Evolutionary conservation across 1,140 invertebrate species (phyloP).

Genomic region (Conopomorpha cramerella): DNA sequence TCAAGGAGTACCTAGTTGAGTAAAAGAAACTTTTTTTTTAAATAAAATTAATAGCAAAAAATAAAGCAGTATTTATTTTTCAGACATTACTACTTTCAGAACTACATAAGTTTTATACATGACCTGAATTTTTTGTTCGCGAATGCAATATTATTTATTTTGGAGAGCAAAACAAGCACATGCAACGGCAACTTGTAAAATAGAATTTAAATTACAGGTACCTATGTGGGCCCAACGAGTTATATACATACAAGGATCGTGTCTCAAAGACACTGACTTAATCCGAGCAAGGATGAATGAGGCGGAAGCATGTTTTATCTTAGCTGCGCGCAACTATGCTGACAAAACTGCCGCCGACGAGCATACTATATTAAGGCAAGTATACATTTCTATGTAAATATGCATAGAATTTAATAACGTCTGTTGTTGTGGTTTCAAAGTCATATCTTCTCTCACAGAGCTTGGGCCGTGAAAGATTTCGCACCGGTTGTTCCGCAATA

Average conservation of each 20-base stretch:
- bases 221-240: slow-evolving; percentile 97
- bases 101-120: too few species aligned
- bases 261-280: slow-evolving; percentile 92
- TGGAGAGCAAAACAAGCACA: too few species aligned
- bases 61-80: too few species aligned
- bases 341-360: slow-evolving; percentile 97
- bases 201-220: slow-evolving; percentile 69
- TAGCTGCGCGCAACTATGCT: slow-evolving; percentile 91
- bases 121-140: too few species aligned
- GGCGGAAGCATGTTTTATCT: slow-evolving; percentile 93
- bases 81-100: too few species aligned
- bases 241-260: slow-evolving; percentile 96
- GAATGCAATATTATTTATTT: too few species aligned
- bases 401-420: too few species aligned
- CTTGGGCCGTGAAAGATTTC: slow-evolving; percentile 98
- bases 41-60: too few species aligned
- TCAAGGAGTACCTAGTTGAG: too few species aligned
- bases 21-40: too few species aligned
- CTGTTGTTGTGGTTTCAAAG: too few species aligned
- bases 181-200: too few species aligned
- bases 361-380: slow-evolving; percentile 88
- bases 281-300: slow-evolving; percentile 94
- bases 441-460: slow-evolving; percentile 50
- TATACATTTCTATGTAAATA: background rate
- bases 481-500: slow-evolving; percentile 95